These are phyloP conservation scores for Folsomia manolachei DNA, from an alignment of 2,888 invertebrate genomes.

Conservation along the genomic window DNA sequence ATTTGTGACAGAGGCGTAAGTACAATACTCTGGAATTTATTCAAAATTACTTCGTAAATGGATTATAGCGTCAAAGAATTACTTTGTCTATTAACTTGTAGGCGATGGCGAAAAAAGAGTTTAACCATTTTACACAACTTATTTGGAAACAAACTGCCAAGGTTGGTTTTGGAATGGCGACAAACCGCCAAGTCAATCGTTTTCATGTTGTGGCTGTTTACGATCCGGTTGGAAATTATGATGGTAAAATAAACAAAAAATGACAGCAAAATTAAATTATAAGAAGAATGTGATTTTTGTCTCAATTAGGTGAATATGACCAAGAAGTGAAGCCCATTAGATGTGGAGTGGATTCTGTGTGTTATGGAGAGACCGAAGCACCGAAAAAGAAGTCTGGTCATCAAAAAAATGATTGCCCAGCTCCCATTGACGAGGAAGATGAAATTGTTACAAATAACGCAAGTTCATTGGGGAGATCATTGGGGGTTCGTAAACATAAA, in stretches of 20 bases:
- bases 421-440: too few relatives aligned
- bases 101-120: too few relatives aligned
- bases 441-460: too few relatives aligned
- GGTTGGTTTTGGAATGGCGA: neutral
- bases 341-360: neutral
- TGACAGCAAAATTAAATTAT: neutral
- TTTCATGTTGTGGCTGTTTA: neutral
- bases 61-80: too few relatives aligned
- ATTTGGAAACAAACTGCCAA: neutral
- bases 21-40: too few relatives aligned
- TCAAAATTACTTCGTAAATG: neutral
- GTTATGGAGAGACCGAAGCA: neutral
- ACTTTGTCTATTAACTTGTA: too few relatives aligned
- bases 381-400: neutral
- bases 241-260: neutral
- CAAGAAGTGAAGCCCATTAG: neutral
- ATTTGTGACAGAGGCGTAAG: too few relatives aligned
- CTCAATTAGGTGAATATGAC: neutral
- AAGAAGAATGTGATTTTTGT: neutral
- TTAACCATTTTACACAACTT: neutral
- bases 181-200: neutral
- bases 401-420: neutral
- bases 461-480: too few relatives aligned
- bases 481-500: too few relatives aligned
- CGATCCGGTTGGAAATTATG: neutral